Base-by-base conservation (phyloP, 2,888 invertebrate genomes). In the Ethmia dodecea region DNA sequence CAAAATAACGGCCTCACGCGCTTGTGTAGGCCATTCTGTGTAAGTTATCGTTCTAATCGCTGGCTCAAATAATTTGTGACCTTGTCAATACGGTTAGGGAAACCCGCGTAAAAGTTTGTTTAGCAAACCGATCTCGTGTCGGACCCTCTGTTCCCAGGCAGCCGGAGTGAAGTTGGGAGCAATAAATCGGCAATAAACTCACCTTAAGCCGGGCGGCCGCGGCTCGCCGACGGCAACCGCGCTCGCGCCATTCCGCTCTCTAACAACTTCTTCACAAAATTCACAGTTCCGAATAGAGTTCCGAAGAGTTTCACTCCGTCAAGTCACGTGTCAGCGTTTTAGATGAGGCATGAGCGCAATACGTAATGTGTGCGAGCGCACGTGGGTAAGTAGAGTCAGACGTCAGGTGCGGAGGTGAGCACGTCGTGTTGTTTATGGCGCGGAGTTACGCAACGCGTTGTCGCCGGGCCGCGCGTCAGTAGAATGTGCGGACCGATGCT, bases 391-490 rank as follows among this genome's bases (percentile, higher is more conserved):
- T 59, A 55, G 54, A 54, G 71, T 58, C 58, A 52, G 42, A 37
- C 49, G 57, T 49, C 37, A 38, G 43, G 78, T 73, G 76, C 69
- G 73, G 67, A 60, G 61, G 58, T 60, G 63, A 68, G 58, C 71
- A 72, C 76, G 79, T 70, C 72, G 74, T 70, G 74, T 80, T 83
- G 84, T 86, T 84, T 84, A 84, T 80, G 77, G 77, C 75, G 76
- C 79, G 78, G 64, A 60, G 66, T 84, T 84, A 84, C 84, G 84
- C 84, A 84, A 84, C 84, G 83, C 83, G 84, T 83, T 75, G 77
- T 83, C 83, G 79, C 81, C 77, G 72, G 74, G 80, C 71, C 80
- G 84, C 81, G 84, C 86, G 86, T 86, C 84, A 84, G 79, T 75
- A 66, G 84, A 86, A 80, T 81, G 83, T 83, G 86, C 73, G 80